Base-by-base conservation (phyloP, 1,140 invertebrate species). In the Propsilocerus akamusi region DNA sequence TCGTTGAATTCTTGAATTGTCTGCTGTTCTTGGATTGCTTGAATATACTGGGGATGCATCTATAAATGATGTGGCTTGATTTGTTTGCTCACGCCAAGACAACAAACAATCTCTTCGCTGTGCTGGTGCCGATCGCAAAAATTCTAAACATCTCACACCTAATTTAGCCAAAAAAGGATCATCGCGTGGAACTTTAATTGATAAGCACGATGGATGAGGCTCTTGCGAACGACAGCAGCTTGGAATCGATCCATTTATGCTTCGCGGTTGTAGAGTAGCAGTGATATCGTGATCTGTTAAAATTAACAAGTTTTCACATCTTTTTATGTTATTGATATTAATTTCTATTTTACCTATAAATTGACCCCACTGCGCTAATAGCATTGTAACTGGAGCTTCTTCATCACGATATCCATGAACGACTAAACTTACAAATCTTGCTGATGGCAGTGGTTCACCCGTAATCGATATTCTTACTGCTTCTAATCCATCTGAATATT, bases 1-100 rank as follows among this genome's bases (percentile, higher is more conserved):
- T 32, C 78, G 74, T 56, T 83, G 85, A 2, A 82, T 61, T 37
- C 86, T 63, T 0, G 87, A 68, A 52, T 75, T 76, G 52, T 86
- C 78, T 1, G 84, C 80, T 47, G 84, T 80, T 37, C 79, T 73
- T 12, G 80, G 75, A 37, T 79, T 84, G 61, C 83, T 94, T 37
- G 89, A 90, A 62, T 97, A 97, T 7, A 97, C 76, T 24, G 82
- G 83, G 0, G 92, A 97, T 2, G 76, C 92, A 60, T 97, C 94
- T 14, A 97, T 74, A 58, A 76, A 97, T 4, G 88, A 80, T 0
- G 92, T 95, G 11, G 91, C 71, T 48, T 48, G 46, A 54, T 83
- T 79, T 28, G 83, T 73, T 63, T 85, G 82, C 54, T 85, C 81
- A 3, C 82, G 64, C 63, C 77, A 77, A 2, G 81, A 81, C 5